These are phyloP conservation scores for Chymomyza amoena DNA, from an alignment of 2,888 invertebrate species.

Conservation along the genomic window DNA sequence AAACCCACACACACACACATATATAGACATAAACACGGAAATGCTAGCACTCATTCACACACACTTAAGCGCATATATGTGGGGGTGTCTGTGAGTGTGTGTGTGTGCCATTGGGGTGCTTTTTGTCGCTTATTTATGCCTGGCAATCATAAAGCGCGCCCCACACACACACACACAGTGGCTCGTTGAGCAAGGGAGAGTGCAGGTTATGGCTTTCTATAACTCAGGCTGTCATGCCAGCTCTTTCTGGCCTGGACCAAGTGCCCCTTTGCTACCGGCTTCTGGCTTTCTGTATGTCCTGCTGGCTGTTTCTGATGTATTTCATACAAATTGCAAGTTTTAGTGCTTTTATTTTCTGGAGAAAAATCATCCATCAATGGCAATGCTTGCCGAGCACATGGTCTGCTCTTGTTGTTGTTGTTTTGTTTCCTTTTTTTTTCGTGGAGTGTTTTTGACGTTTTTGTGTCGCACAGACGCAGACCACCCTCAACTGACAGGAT, in stretches of 20 bases:
- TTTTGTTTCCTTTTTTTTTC: slow-evolving; percentile 35
- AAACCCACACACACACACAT: slow-evolving; percentile 28
- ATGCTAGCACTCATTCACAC: slow-evolving; percentile 11
- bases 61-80: background rate
- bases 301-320: slow-evolving; percentile 60
- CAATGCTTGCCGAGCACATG: slow-evolving; percentile 42
- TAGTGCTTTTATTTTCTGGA: slow-evolving; percentile 67
- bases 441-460: slow-evolving; percentile 73
- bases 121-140: slow-evolving; percentile 67
- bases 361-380: slow-evolving; percentile 75
- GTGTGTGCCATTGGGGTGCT: slow-evolving; percentile 57
- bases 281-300: background rate
- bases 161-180: slow-evolving; percentile 25
- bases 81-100: background rate
- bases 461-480: slow-evolving; percentile 70
- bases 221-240: slow-evolving; percentile 52
- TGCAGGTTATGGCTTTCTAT: slow-evolving; percentile 72
- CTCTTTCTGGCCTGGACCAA: slow-evolving; percentile 2
- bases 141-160: slow-evolving; percentile 70
- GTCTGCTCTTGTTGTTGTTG: slow-evolving; percentile 18
- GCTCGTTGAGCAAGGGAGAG: slow-evolving; percentile 37
- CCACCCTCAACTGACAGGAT: slow-evolving; percentile 27
- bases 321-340: slow-evolving; percentile 72
- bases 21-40: slow-evolving; percentile 21
- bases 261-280: slow-evolving; percentile 57